phyloP scores from a whole-genome alignment of 2,113 vertebrate genomes.

The Nerophis ophidion region DNA sequence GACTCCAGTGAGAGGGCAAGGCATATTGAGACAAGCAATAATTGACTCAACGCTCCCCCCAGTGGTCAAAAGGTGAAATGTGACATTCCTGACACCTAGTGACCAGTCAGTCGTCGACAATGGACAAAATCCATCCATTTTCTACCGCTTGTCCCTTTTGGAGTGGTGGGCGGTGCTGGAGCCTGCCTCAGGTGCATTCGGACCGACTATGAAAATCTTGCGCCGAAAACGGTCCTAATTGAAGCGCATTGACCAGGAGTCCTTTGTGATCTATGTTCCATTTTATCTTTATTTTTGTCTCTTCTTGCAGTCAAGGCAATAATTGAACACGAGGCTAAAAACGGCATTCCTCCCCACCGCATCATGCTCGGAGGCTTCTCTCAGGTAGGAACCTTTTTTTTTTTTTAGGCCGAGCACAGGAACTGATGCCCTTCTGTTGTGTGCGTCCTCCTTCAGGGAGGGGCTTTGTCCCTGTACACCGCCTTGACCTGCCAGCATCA shows the following conservation, averaged over 20 bases:
- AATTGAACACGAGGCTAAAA: constrained; percentile 94
- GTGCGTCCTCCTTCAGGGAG: constrained; percentile 75
- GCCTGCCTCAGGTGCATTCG: too few relatives aligned
- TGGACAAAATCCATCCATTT: too few relatives aligned
- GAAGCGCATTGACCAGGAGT: too few relatives aligned
- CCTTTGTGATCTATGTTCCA: background rate
- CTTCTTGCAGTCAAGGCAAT: constrained; percentile 85
- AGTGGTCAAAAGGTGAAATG: constrained; percentile 9
- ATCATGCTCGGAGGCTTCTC: constrained; percentile 96
- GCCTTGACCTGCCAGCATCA: constrained; percentile 91
- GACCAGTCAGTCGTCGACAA: too few relatives aligned
- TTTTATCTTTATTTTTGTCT: background rate
- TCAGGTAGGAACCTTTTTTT: constrained; percentile 76
- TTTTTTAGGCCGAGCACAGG: background rate
- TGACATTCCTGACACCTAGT: background rate
- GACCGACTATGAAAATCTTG: too few relatives aligned
- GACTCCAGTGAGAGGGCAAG: too few relatives aligned
- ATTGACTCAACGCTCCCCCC: background rate
- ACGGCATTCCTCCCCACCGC: constrained; percentile 89
- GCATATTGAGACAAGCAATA: too few relatives aligned
- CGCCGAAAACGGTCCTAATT: background rate
- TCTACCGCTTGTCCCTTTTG: too few relatives aligned
- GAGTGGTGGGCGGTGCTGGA: too few relatives aligned
- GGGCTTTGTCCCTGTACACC: constrained; percentile 92
- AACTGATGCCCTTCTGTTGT: background rate